These are phyloP conservation scores for Mungos mungo DNA, from an alignment of 2,113 vertebrate genomes.

Conservation along the genomic window DNA sequence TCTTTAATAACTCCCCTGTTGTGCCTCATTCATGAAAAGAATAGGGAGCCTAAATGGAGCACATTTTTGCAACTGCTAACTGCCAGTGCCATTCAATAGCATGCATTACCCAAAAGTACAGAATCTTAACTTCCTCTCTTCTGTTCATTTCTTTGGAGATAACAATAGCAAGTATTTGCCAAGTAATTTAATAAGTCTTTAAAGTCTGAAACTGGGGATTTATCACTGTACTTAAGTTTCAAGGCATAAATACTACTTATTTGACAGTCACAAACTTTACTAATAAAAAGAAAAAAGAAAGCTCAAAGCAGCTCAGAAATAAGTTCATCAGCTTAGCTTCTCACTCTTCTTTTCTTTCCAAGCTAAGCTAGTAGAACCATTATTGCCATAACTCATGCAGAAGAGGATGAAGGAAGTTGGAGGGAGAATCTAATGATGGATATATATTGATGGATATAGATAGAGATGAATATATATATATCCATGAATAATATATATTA, in stretches of 20 bases:
- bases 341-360: background rate
- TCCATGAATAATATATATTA: too few relatives aligned
- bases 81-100: background rate
- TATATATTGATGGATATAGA: too few relatives aligned
- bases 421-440: background rate
- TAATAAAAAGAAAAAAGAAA: background rate
- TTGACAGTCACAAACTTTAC: conserved; percentile 58
- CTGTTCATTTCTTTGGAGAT: conserved; percentile 63
- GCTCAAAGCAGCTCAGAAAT: background rate
- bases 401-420: background rate
- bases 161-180: conserved; percentile 33
- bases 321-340: background rate
- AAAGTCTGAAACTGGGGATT: conserved; percentile 68
- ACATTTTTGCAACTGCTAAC: background rate
- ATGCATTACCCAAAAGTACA: background rate
- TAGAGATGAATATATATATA: too few relatives aligned
- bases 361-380: background rate
- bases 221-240: conserved; percentile 63
- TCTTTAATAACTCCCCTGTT: background rate
- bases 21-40: background rate
- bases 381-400: background rate
- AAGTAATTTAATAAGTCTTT: conserved; percentile 67
- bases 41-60: background rate
- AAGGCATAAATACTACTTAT: conserved; percentile 60
- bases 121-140: background rate